Percentiles rank a stretch among this genome's conserved stretches.
Conservation (phyloP, 2,888 invertebrate species). For the Orchesella flavescens region DNA sequence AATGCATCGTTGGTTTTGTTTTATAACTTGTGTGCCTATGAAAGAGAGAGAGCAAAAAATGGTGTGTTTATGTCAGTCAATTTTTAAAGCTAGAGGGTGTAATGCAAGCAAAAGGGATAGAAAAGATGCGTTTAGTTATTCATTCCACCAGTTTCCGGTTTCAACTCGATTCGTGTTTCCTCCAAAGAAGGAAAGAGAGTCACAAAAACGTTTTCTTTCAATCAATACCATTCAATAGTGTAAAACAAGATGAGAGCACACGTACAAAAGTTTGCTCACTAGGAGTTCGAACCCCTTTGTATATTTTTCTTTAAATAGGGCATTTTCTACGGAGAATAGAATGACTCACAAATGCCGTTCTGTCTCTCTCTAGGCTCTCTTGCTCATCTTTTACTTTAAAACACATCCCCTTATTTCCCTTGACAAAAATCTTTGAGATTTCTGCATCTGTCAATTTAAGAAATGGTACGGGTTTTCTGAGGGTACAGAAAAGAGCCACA, state of each 20-base stretch:
- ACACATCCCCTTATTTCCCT: background rate
- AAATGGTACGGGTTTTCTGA: too few relatives aligned
- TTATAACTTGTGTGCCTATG: background rate
- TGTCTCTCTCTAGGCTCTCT: background rate
- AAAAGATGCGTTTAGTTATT: too few relatives aligned
- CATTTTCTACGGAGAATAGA: background rate
- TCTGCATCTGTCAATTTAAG: background rate
- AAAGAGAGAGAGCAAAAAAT: background rate
- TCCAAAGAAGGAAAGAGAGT: background rate
- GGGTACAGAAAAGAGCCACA: too few relatives aligned
- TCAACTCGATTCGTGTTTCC: conserved; percentile 6
- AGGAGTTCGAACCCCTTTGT: background rate
- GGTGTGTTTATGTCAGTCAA: conserved; percentile 6
- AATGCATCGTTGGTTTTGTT: background rate
- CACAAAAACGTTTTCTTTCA: conserved; percentile 31
- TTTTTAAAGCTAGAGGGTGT: too few relatives aligned
- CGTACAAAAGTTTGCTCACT: background rate
- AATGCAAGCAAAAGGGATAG: too few relatives aligned
- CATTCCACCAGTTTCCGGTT: conserved; percentile 29
- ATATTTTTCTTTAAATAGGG: conserved; percentile 43
- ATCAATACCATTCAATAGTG: conserved; percentile 20
- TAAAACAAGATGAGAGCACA: conserved; percentile 2
- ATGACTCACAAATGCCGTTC: background rate
- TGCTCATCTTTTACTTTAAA: background rate
- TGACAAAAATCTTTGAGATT: background rate